These are phyloP conservation scores for Oxytorus armatus DNA, from an alignment of 2,888 invertebrate species.

Conservation along the genomic window DNA sequence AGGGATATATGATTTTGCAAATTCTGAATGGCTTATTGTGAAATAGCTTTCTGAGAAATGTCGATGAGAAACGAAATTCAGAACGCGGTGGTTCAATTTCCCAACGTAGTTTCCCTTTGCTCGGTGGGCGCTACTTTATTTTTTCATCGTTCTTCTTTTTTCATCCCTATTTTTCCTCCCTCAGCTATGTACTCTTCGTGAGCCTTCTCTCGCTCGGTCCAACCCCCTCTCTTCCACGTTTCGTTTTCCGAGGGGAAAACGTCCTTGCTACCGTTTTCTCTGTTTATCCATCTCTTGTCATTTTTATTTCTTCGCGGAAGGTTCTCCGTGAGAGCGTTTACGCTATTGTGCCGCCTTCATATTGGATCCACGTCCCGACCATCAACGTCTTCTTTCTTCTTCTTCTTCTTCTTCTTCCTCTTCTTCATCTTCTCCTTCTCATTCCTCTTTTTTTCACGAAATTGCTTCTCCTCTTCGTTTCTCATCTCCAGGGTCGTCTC, in stretches of 20 bases:
- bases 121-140: background rate
- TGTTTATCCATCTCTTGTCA: slow-evolving; percentile 40
- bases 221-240: background rate
- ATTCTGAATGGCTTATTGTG: too few relatives aligned
- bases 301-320: slow-evolving; percentile 42
- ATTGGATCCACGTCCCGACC: slow-evolving; percentile 51
- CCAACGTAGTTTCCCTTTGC: slow-evolving; percentile 8
- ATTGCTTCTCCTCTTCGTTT: slow-evolving; percentile 43
- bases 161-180: background rate
- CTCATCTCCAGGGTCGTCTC: slow-evolving; percentile 55
- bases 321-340: slow-evolving; percentile 32
- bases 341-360: slow-evolving; percentile 48
- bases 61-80: too few relatives aligned
- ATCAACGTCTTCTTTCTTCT: slow-evolving; percentile 19
- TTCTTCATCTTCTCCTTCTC: slow-evolving; percentile 41
- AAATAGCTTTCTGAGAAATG: too few relatives aligned
- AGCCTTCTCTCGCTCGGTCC: slow-evolving; percentile 18
- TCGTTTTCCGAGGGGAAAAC: slow-evolving; percentile 43
- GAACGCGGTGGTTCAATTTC: background rate
- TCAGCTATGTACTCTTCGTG: slow-evolving; percentile 2
- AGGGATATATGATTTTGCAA: too few relatives aligned
- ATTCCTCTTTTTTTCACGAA: slow-evolving; percentile 11
- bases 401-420: slow-evolving; percentile 15
- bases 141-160: background rate
- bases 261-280: slow-evolving; percentile 18